Conservation (phyloP, 30 jellyfish, hydroid and myxozoan species). For the Cassiopea andromeda region DNA sequence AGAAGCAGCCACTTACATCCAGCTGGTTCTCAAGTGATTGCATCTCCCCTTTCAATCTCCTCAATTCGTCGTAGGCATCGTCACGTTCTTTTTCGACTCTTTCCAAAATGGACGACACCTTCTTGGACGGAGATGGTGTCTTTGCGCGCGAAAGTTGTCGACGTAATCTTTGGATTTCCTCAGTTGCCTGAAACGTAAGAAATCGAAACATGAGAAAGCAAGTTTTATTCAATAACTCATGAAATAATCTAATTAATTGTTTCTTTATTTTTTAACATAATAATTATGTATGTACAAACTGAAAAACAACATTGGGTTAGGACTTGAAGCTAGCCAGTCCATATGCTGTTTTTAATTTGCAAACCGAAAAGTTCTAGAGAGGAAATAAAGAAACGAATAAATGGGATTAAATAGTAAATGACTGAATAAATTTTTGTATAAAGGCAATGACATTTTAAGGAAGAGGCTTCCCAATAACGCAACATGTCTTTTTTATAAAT, state of each 20-base stretch:
- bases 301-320: no score
- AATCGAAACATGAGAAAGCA: not conserved
- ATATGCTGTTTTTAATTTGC: no score
- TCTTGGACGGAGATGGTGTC: constrained; percentile 78
- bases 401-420: no score
- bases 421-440: no score
- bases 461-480: no score
- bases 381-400: no score
- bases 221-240: not conserved
- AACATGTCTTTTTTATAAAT: no score
- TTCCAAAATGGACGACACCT: constrained; percentile 76
- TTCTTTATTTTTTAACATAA: no score
- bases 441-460: no score
- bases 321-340: no score
- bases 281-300: no score
- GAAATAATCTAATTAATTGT: not conserved
- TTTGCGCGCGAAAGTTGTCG: constrained; percentile 79
- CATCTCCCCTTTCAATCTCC: constrained; percentile 71
- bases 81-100: constrained; percentile 96
- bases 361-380: no score
- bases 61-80: constrained; percentile 81
- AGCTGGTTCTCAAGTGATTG: constrained; percentile 75
- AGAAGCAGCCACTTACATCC: constrained; percentile 48
- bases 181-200: constrained; percentile 71
- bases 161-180: constrained; percentile 88